Evolutionary conservation across 2,888 invertebrate genomes (phyloP).

Genomic region (Tricholauxania praeusta): DNA sequence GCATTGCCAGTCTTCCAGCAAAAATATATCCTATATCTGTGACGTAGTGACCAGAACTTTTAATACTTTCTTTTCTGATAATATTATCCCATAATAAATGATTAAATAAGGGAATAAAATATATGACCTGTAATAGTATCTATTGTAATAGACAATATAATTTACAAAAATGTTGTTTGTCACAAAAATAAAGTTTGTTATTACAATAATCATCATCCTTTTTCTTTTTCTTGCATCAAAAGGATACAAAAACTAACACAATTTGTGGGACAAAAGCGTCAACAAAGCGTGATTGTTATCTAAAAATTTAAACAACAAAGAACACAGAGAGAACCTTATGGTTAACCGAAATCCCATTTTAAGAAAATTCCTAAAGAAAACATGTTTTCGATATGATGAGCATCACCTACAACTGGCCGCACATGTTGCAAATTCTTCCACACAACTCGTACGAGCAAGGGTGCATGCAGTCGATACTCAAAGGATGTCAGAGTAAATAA

Average conservation of each 20-base stretch:
- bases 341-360: constrained; percentile 60
- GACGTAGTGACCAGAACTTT: no score
- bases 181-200: constrained; percentile 13
- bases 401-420: constrained; percentile 46
- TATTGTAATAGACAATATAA: no score
- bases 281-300: constrained; percentile 39
- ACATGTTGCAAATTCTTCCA: constrained; percentile 46
- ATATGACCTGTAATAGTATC: no score
- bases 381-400: constrained; percentile 48
- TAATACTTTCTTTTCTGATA: no score
- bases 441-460: background rate
- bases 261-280: constrained; percentile 32
- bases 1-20: no score
- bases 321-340: constrained; percentile 49
- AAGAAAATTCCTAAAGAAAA: constrained; percentile 55
- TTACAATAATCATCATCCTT: constrained; percentile 3
- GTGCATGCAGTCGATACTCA: constrained; percentile 32
- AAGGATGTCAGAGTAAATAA: constrained; percentile 33
- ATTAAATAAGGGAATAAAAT: no score
- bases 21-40: no score
- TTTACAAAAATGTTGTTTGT: no score
- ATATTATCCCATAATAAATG: no score
- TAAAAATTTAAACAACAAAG: constrained; percentile 5
- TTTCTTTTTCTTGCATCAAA: constrained; percentile 12
- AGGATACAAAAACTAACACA: constrained; percentile 5